A percentile compares a stretch with the other conserved stretches of the same genome.
Conservation (phyloP, 2,113 vertebrate genomes). For the Tamias sibiricus region DNA sequence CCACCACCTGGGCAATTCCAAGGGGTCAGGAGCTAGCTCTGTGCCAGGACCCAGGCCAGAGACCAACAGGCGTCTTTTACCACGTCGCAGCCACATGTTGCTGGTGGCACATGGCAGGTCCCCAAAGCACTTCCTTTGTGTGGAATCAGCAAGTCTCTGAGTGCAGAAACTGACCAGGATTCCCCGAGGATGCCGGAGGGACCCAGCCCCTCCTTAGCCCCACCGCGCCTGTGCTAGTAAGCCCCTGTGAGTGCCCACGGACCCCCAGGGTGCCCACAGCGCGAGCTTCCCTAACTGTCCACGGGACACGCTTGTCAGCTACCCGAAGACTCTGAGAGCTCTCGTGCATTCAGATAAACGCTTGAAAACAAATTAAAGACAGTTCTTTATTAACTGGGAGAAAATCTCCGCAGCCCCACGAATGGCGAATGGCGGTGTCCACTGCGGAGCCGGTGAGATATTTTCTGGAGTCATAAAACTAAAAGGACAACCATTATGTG, state of each 20-base stretch:
- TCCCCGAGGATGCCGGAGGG: not conserved
- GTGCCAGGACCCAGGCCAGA: not conserved
- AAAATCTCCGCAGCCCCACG: no score
- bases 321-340: constrained; percentile 32
- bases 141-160: not conserved
- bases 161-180: not conserved
- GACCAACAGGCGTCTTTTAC: not conserved
- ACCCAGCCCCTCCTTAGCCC: not conserved
- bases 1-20: not conserved
- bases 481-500: no score
- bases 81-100: not conserved
- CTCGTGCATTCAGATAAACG: constrained; percentile 37
- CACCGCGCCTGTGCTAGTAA: fast-evolving
- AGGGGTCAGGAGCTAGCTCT: not conserved
- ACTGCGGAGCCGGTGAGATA: no score
- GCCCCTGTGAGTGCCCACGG: fast-evolving
- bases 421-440: no score
- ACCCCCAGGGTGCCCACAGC: not conserved
- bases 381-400: not conserved
- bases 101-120: no score
- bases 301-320: constrained; percentile 61
- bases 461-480: no score
- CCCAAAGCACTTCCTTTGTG: not conserved
- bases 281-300: not conserved
- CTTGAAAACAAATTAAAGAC: constrained; percentile 67